phyloP scores from a whole-genome alignment of 2,113 vertebrate species.

The Corythornis vintsioides region DNA sequence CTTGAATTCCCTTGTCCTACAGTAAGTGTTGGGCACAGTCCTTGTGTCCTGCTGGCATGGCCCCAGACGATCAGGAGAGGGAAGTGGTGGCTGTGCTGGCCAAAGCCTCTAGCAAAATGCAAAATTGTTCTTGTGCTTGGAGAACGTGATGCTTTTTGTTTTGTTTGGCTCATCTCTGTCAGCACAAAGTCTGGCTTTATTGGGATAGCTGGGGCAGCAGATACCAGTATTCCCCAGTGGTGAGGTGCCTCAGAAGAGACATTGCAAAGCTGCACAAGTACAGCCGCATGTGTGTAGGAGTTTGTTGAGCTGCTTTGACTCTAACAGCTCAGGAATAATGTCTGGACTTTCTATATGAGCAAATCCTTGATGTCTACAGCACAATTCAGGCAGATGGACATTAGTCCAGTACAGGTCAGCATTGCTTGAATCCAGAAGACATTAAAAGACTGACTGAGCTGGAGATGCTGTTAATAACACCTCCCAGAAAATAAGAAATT shows the following conservation, averaged over 20 bases:
- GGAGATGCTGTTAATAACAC: neutral
- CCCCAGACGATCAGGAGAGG: neutral
- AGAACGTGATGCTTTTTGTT: conserved; percentile 50
- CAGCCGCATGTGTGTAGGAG: neutral
- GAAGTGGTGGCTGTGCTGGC: neutral
- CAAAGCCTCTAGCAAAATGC: neutral
- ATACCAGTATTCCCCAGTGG: conserved; percentile 24
- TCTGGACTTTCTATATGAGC: neutral
- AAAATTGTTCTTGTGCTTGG: neutral
- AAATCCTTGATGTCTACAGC: neutral
- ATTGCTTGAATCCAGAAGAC: neutral
- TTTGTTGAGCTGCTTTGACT: neutral
- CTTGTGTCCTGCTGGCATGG: fast-evolving
- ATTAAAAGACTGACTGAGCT: neutral
- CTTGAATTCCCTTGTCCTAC: fast-evolving
- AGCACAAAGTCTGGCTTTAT: neutral
- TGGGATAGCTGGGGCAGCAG: conserved; percentile 23
- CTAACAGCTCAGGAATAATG: fast-evolving
- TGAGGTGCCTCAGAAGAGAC: neutral
- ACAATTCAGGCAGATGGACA: neutral
- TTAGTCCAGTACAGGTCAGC: fast-evolving
- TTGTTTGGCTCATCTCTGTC: neutral
- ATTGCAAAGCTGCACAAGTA: neutral
- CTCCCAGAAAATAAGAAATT: neutral
- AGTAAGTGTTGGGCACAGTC: fast-evolving